These are phyloP conservation scores for Tympanoctomys barrerae DNA, from an alignment of 2,797 vertebrate species.

Conservation along the genomic window DNA sequence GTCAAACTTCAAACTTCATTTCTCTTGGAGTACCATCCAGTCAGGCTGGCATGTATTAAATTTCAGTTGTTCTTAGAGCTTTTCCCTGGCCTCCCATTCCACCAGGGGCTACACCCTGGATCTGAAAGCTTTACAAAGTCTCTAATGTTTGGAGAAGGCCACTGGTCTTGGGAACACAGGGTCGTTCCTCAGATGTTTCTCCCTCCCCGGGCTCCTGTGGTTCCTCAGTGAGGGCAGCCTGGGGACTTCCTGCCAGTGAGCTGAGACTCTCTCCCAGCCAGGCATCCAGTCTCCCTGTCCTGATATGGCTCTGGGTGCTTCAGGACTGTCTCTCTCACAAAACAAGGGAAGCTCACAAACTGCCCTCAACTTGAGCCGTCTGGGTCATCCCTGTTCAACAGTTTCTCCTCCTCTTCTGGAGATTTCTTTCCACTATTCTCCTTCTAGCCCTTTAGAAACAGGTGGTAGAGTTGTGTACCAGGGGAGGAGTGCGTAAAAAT, in stretches of 20 bases:
- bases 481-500: background rate
- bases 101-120: background rate
- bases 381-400: background rate
- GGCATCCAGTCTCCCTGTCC: background rate
- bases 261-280: background rate
- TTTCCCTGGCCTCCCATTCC: background rate
- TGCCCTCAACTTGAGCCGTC: background rate
- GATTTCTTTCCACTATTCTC: background rate
- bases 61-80: background rate
- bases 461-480: background rate
- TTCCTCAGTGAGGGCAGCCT: background rate
- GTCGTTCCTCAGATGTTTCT: background rate
- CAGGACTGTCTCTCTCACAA: background rate
- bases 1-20: slow-evolving; percentile 38
- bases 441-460: slow-evolving; percentile 26
- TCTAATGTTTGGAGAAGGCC: background rate
- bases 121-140: background rate
- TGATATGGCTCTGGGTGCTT: background rate
- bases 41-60: background rate
- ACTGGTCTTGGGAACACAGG: background rate
- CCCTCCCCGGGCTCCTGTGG: background rate
- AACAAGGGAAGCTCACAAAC: background rate
- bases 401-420: background rate
- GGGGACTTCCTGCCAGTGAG: background rate
- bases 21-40: background rate